Conservation (phyloP, 2,113 vertebrate genomes). For the Pangasianodon gigas region DNA sequence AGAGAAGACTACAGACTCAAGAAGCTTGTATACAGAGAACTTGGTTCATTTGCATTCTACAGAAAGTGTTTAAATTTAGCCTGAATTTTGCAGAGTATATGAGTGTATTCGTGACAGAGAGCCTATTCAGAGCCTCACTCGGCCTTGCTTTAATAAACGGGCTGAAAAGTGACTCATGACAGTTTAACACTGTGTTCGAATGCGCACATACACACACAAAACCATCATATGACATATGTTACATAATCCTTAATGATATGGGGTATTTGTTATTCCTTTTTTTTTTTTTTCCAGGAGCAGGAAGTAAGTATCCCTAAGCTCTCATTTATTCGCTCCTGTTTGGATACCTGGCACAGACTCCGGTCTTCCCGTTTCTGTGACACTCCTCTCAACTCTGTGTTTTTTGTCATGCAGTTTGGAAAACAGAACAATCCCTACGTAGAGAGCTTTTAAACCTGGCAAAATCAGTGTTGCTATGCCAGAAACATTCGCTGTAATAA, state of each 20-base stretch:
- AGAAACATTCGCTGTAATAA: background rate
- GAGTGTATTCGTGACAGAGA: background rate
- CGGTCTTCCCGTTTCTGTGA: background rate
- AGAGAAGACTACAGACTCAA: background rate
- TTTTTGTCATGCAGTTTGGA: background rate
- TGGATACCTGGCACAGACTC: conserved; percentile 2
- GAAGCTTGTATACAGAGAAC: no score
- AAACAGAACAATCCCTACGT: background rate
- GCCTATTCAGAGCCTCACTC: conserved; percentile 13
- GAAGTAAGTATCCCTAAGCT: background rate
- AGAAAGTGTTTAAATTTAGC: background rate
- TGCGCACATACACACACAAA: background rate
- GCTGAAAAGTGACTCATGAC: background rate
- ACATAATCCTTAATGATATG: background rate
- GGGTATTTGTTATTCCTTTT: background rate
- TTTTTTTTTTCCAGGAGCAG: background rate
- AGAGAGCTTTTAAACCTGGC: no score
- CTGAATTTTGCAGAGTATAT: no score
- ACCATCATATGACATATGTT: background rate
- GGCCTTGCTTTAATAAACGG: background rate
- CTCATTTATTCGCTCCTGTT: background rate
- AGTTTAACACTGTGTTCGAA: background rate
- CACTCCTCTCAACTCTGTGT: background rate
- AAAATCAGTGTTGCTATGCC: background rate
- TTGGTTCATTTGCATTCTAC: background rate